Evolutionary conservation across 2,113 vertebrate species (phyloP), one percentile per base, ranked within the genome.

Genomic region (Eolophus roseicapilla): DNA sequence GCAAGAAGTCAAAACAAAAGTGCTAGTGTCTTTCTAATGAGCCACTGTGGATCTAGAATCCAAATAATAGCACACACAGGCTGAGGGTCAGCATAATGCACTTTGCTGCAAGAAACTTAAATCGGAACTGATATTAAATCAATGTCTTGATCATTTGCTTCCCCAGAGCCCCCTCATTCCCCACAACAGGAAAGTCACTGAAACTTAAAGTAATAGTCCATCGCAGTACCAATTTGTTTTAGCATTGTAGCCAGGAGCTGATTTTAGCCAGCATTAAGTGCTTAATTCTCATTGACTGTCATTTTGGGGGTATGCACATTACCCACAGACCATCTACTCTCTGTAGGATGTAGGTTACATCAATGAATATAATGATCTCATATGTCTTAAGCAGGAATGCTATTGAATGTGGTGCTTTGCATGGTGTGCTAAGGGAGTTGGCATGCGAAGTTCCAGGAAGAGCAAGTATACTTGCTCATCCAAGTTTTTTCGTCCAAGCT

Each of bases 81-180:
- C 52, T 84, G 33, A 46, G 80, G 84, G 47, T 75, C 91, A 88
- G 74, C 84, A 82, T 43, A 84, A 92, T 14, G 11, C 20, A n/a
- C 77, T 79, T 73, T 0, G 7, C 60, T 91, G 65, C 39, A 89
- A 62, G 82, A 91, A 94, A 65, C 87, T 93, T 95, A 95, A 85
- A 97, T 82, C 63, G 87, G 86, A 95, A 85, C 57, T 93, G 91
- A 95, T 96, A 95, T 44, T 93, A 94, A 96, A 96, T 97, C 96
- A 91, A 92, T 95, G 70, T 87, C 47, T 49, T 65, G 78, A 90
- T 97, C 41, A 85, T 85, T 95, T 92, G 31, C 69, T 95, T 92
- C 74, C 77, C 81, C 39, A 62, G 41, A 96, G 91, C 47, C 80
- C 23, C 77, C 62, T 89, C 50, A 35, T 8, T 88, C 25, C 49